phyloP scores from a whole-genome alignment of 1,140 invertebrate genomes.

The Bombus waltoni region DNA sequence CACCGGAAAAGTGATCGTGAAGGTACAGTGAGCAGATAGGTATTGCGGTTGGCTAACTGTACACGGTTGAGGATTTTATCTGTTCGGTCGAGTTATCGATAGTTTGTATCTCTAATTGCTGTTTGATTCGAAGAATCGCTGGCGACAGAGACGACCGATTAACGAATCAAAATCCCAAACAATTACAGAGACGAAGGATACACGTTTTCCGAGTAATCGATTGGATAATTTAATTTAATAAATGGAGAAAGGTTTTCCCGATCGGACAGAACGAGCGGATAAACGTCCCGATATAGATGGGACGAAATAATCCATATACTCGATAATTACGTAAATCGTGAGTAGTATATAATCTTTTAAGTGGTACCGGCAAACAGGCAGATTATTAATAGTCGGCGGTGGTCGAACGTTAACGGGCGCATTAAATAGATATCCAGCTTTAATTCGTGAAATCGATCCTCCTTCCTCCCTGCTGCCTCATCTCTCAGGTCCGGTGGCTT shows the following conservation, averaged over 20 bases:
- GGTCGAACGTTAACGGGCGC: constrained; percentile 16
- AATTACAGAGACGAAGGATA: not conserved
- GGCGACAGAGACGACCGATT: not conserved
- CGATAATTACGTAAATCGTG: constrained; percentile 27
- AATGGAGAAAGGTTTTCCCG: not conserved
- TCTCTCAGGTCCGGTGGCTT: not conserved
- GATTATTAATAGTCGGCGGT: constrained; percentile 37
- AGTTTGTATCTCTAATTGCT: not conserved
- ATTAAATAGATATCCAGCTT: constrained; percentile 57
- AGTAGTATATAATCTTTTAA: constrained; percentile 34
- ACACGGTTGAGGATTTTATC: not conserved
- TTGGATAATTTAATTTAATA: not conserved
- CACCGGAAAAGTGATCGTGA: not conserved
- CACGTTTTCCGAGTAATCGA: not conserved
- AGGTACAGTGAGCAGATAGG: not conserved
- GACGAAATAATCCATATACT: not conserved
- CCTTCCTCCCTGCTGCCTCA: not conserved
- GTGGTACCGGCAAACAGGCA: constrained; percentile 12
- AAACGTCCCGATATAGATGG: not conserved
- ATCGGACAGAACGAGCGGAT: not conserved
- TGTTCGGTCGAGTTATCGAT: not conserved
- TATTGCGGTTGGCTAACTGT: too few relatives aligned
- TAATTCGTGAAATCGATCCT: constrained; percentile 60
- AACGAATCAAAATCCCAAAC: not conserved
- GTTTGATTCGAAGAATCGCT: not conserved